phyloP scores from a whole-genome alignment of 2,888 invertebrate genomes.

The Tubulanus polymorphus region DNA sequence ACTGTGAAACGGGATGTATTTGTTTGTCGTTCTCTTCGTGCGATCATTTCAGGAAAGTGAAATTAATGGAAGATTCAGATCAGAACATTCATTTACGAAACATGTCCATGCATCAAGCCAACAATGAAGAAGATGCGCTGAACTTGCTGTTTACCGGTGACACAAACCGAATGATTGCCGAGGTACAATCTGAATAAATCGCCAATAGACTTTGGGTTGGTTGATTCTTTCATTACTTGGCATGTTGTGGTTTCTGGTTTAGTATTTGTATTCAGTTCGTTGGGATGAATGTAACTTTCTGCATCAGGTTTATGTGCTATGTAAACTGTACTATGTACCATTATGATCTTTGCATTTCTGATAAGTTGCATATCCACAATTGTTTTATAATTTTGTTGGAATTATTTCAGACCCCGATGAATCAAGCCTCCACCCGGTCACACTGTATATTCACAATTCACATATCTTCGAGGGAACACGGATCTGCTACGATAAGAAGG shows the following conservation, averaged over 20 bases:
- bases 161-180: constrained; percentile 55
- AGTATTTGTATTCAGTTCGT: too few species aligned
- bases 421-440: constrained; percentile 54
- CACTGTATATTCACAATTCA: constrained; percentile 55
- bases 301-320: too few species aligned
- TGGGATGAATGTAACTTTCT: too few species aligned
- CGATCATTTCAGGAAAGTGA: constrained; percentile 42
- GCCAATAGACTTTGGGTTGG: too few species aligned
- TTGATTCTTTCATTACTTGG: too few species aligned
- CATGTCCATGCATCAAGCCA: constrained; percentile 47
- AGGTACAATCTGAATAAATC: too few species aligned
- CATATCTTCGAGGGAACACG: constrained; percentile 44
- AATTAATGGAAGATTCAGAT: constrained; percentile 51
- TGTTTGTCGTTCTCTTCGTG: neutral
- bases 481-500: constrained; percentile 48
- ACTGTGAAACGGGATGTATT: neutral
- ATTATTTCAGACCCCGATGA: constrained; percentile 52
- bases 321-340: too few species aligned
- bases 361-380: too few species aligned
- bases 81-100: constrained; percentile 54
- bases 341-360: too few species aligned
- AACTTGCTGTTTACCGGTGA: constrained; percentile 53
- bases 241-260: too few species aligned
- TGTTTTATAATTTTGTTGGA: too few species aligned
- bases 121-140: constrained; percentile 52